Evolutionary conservation across 2,888 invertebrate species (phyloP), one percentile per base, ranked within the genome.

Genomic region (Orchestes rusci): DNA sequence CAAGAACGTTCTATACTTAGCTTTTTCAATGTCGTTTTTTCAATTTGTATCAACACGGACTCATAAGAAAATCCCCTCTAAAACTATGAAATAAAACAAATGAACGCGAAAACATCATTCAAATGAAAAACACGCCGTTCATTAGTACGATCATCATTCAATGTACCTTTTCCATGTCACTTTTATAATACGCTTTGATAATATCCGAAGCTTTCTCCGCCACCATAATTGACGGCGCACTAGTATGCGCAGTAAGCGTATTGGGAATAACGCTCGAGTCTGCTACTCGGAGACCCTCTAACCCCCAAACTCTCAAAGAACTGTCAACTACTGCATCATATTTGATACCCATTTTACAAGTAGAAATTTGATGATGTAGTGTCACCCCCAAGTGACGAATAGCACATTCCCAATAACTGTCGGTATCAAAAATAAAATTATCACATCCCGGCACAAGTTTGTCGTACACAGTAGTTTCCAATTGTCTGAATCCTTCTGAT

Each of bases 261-360:
- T 62, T 53, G 0, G 77, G 77, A 62, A 77, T 75, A 3, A 77
- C 62, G 38, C 76, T 76, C 2, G 72, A 73, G 53, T 77, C 77
- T 1, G 69, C 70, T 0, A 77, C 75, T 33, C 77, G 63, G 12
- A 77, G 62, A 3, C 67, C 61, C 4, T 66, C 55, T 4, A 77
- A 59, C 0, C 75, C 76, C 48, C 74, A 62, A 0, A 77, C 76
- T 42, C 63, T 64, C 4, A 76, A 59, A 33, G 70, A 62, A 2
- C 71, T 66, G 54, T 78, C 75, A 0, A 79, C 77, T 0, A 79
- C 77, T 0, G 77, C 73, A 58, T 77, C 76, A 8, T 51, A 55
- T 3, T 53, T 35, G 0, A 73, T 72, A 1, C 76, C 76, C 77
- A 77, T 77, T 56, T 73, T 75, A 20, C 68, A 74, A 0, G 76